Evolutionary conservation across 2,888 invertebrate genomes (phyloP).

Genomic region (Lordiphosa andalusiaca): DNA sequence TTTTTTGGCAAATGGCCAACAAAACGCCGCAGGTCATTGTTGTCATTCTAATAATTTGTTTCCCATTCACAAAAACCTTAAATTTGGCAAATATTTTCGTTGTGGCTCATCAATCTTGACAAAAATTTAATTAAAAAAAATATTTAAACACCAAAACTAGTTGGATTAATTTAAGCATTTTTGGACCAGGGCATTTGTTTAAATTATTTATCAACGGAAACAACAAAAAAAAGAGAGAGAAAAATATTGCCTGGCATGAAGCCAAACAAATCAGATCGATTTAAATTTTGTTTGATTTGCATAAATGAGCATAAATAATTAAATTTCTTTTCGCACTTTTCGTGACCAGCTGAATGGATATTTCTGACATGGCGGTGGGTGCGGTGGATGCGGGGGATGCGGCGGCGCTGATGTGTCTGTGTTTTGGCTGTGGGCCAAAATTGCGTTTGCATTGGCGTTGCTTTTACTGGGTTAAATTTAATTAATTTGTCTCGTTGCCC

Average conservation of each 20-base stretch:
- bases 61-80: conserved; percentile 18
- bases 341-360: conserved; percentile 32
- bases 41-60: conserved; percentile 50
- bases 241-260: conserved; percentile 32
- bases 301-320: conserved; percentile 63
- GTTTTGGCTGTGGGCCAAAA: conserved; percentile 56
- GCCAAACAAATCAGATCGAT: conserved; percentile 53
- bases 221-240: too few relatives aligned
- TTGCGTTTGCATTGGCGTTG: conserved; percentile 49
- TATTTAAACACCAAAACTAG: conserved; percentile 10
- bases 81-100: conserved; percentile 9
- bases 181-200: conserved; percentile 19
- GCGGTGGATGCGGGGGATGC: too few relatives aligned
- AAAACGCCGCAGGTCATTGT: conserved; percentile 53
- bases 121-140: conserved; percentile 19
- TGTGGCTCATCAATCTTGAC: conserved; percentile 6
- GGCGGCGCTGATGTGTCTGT: conserved; percentile 7
- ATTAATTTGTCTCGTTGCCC: conserved; percentile 66
- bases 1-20: conserved; percentile 48
- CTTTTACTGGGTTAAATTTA: conserved; percentile 73
- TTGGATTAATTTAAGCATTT: conserved; percentile 1
- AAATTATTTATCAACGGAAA: conserved; percentile 18
- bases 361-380: conserved; percentile 9
- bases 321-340: conserved; percentile 65
- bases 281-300: conserved; percentile 25